phyloP scores from a whole-genome alignment of 2,888 invertebrate genomes.

The Oscheius myriophilus region DNA sequence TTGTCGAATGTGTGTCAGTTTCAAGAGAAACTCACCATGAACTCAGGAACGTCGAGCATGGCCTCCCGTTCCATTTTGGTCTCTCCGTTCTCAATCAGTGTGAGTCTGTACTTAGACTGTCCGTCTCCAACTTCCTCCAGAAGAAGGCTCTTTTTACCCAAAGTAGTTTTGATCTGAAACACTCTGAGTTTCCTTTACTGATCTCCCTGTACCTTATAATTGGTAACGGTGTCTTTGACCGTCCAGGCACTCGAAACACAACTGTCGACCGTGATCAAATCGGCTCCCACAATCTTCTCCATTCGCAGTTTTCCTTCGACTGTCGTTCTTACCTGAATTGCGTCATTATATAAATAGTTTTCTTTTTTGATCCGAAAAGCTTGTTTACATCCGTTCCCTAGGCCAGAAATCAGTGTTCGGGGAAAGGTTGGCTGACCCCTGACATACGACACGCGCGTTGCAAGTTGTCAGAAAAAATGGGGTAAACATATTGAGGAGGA shows the following conservation, averaged over 20 bases:
- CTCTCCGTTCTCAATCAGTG: constrained; percentile 66
- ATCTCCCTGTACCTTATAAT: constrained; percentile 58
- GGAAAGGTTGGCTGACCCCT: neutral
- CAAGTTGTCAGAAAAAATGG: neutral
- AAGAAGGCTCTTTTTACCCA: constrained; percentile 61
- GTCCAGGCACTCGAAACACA: constrained; percentile 64
- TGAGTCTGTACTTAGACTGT: constrained; percentile 56
- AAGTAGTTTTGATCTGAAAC: constrained; percentile 61
- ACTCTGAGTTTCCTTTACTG: neutral
- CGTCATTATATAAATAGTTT: neutral
- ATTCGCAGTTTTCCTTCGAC: constrained; percentile 68
- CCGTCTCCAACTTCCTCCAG: constrained; percentile 59
- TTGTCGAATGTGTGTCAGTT: no score
- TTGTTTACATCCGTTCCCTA: neutral
- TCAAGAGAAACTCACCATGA: constrained; percentile 52
- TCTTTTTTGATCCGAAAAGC: neutral
- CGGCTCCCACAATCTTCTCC: constrained; percentile 67
- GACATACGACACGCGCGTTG: neutral
- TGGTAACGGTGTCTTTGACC: constrained; percentile 66
- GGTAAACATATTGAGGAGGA: no score
- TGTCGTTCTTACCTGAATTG: constrained; percentile 61
- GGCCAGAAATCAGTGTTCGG: neutral
- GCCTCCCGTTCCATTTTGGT: constrained; percentile 66
- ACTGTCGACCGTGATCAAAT: constrained; percentile 60
- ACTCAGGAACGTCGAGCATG: constrained; percentile 61